phyloP scores from a whole-genome alignment of 2,797 vertebrate species.

The Sebastes baramenuke region DNA sequence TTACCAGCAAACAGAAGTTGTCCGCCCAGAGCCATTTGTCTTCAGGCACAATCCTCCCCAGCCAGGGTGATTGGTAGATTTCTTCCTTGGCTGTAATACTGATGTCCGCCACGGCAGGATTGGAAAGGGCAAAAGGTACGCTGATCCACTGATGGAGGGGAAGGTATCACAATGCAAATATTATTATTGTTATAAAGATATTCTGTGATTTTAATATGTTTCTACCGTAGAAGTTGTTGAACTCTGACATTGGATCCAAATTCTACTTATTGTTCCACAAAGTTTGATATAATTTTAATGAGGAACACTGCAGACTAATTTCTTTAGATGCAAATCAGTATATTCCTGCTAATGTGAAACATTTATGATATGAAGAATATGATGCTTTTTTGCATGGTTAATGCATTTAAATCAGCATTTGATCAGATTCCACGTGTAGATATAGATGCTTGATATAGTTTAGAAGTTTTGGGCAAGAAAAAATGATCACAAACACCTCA shows the following conservation, averaged over 20 bases:
- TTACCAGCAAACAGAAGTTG: constrained; percentile 93
- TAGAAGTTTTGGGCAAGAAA: neutral
- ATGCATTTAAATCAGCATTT: neutral
- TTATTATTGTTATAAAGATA: neutral
- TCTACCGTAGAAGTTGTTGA: neutral
- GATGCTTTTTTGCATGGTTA: neutral
- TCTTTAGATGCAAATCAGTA: neutral
- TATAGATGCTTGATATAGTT: neutral
- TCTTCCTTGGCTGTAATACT: constrained; percentile 85
- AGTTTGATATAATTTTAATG: neutral
- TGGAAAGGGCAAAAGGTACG: constrained; percentile 92
- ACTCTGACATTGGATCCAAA: neutral
- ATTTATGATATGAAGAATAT: neutral
- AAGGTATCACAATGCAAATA: constrained; percentile 12
- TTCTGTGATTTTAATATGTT: neutral
- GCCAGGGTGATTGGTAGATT: constrained; percentile 91
- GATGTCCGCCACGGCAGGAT: constrained; percentile 93
- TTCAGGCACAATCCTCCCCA: constrained; percentile 85
- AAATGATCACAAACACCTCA: neutral
- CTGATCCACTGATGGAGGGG: constrained; percentile 91
- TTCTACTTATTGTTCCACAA: neutral
- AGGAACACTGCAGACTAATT: neutral
- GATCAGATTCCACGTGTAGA: neutral
- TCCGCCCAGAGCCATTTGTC: constrained; percentile 93
- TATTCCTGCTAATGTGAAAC: neutral